Conservation (phyloP, 2,888 invertebrate genomes). For the Branchinecta sandiegonensis region DNA sequence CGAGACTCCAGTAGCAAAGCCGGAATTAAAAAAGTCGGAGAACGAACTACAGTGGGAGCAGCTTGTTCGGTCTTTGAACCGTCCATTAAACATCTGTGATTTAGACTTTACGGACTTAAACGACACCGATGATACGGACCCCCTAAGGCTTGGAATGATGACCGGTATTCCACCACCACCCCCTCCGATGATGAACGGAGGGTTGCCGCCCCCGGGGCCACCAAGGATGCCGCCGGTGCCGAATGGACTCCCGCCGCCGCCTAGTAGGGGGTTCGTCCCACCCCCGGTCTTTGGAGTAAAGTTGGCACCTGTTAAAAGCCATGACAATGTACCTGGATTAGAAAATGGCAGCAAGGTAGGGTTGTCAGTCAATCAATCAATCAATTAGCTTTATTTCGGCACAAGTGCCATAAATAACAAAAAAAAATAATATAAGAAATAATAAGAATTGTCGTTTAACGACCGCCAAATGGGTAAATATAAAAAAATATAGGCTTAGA, state of each 20-base stretch:
- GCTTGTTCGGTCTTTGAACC: slow-evolving; percentile 54
- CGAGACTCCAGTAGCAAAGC: slow-evolving; percentile 20
- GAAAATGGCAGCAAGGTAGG: slow-evolving; percentile 1
- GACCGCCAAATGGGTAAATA: too few relatives aligned
- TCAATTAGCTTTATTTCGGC: too few relatives aligned
- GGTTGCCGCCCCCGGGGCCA: slow-evolving; percentile 29
- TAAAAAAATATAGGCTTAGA: too few relatives aligned
- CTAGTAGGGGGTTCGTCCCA: slow-evolving; percentile 29
- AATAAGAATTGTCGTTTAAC: too few relatives aligned
- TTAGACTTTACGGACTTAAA: slow-evolving; percentile 89
- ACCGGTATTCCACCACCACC: slow-evolving; percentile 40
- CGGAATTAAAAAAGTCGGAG: slow-evolving; percentile 66
- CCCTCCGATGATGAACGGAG: slow-evolving; percentile 32
- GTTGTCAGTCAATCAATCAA: too few relatives aligned
- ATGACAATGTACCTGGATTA: neutral
- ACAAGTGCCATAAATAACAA: too few relatives aligned
- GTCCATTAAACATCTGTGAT: slow-evolving; percentile 73
- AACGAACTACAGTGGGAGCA: slow-evolving; percentile 94
- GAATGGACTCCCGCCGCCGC: slow-evolving; percentile 34
- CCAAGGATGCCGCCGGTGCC: slow-evolving; percentile 29
- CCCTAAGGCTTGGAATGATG: slow-evolving; percentile 49
- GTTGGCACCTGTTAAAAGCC: slow-evolving; percentile 28
- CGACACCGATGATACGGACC: slow-evolving; percentile 72
- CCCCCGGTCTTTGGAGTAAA: slow-evolving; percentile 35
- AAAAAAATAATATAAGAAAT: too few relatives aligned